phyloP scores from a whole-genome alignment of 2,888 invertebrate genomes.

The Cyaniris semiargus region DNA sequence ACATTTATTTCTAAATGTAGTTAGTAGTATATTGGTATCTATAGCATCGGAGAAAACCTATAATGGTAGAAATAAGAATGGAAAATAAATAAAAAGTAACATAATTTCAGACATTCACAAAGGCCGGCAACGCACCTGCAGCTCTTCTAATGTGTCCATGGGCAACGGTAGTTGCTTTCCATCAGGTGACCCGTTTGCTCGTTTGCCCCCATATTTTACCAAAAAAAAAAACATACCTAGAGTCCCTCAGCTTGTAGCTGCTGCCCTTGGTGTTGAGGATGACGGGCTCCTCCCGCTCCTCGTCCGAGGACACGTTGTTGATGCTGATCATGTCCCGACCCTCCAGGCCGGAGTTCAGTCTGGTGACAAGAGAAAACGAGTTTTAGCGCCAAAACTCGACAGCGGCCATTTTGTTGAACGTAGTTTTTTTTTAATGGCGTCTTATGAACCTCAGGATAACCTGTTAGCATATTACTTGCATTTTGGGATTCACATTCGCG shows the following conservation, averaged over 20 bases:
- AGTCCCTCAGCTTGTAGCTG: conserved; percentile 86
- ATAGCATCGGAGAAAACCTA: no score
- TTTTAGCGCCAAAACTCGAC: conserved; percentile 8
- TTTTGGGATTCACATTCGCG: not conserved
- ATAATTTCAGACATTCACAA: no score
- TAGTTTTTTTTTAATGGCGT: not conserved
- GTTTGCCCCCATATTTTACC: not conserved
- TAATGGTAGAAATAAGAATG: no score
- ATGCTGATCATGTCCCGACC: conserved; percentile 79
- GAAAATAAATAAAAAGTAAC: no score
- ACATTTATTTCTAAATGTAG: no score
- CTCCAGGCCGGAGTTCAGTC: conserved; percentile 72
- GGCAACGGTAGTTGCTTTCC: no score
- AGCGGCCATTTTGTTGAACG: not conserved
- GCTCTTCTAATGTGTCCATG: no score
- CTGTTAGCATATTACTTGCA: not conserved
- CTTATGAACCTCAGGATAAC: not conserved
- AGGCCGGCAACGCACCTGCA: no score
- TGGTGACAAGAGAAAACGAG: conserved; percentile 44
- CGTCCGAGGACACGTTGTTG: conserved; percentile 71
- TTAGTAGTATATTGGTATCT: no score
- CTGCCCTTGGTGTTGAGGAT: conserved; percentile 79
- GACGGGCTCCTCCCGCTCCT: conserved; percentile 68
- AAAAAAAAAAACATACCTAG: conserved; percentile 75
- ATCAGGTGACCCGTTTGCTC: no score